Conservation (phyloP, 2,113 vertebrate genomes). For the Mionectes macconnelli region DNA sequence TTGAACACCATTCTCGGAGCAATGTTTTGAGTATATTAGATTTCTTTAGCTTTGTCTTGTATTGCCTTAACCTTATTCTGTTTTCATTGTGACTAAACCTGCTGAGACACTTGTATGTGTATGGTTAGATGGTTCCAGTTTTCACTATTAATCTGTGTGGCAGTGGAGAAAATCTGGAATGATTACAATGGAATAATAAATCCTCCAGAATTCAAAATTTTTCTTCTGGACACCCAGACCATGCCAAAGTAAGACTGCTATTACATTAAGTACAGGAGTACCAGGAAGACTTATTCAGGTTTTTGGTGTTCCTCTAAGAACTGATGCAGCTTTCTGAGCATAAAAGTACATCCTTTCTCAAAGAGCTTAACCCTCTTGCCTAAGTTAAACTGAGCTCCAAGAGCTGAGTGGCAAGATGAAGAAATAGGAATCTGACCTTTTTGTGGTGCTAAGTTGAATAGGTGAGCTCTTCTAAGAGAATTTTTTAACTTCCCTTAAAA, state of each 20-base stretch:
- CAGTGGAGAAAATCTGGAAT: not conserved
- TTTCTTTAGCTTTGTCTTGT: not conserved
- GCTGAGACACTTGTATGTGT: not conserved
- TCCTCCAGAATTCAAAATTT: not conserved
- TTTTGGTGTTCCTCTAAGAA: not conserved
- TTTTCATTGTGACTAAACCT: not conserved
- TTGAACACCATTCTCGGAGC: not conserved
- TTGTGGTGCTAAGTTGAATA: not conserved
- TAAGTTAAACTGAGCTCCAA: not conserved
- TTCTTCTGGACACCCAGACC: not conserved
- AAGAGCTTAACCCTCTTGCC: not conserved
- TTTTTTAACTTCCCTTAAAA: not conserved
- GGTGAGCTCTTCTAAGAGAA: not conserved
- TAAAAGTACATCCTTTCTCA: not conserved
- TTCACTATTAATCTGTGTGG: not conserved
- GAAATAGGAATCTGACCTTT: not conserved
- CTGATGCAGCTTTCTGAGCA: not conserved
- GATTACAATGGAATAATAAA: not conserved
- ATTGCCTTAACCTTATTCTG: not conserved
- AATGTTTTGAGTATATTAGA: not conserved
- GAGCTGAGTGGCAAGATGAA: not conserved
- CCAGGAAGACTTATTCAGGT: not conserved
- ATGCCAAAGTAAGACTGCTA: not conserved
- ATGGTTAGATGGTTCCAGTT: not conserved
- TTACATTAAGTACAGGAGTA: not conserved